A percentile compares a stretch with the other conserved stretches of the same genome.
Conservation (phyloP, 2,113 vertebrate species). For the Cynoglossus semilaevis region DNA sequence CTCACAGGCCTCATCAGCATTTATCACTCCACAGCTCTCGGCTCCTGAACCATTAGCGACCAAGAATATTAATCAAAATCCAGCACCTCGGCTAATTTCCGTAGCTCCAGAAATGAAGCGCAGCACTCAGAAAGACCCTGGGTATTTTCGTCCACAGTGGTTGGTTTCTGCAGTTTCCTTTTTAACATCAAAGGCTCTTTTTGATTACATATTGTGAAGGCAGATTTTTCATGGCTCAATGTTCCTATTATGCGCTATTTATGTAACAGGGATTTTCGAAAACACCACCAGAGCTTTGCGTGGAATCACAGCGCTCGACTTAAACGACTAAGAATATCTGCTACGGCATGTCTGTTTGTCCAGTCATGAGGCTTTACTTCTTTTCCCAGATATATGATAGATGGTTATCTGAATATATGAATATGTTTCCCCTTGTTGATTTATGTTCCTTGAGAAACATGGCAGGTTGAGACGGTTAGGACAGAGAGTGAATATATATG, state of each 20-base stretch:
- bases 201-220: not conserved
- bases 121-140: conserved; percentile 19
- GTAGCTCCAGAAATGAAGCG: conserved; percentile 50
- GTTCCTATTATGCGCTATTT: conserved; percentile 15
- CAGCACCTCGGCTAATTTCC: conserved; percentile 50
- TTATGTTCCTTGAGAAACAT: no score
- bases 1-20: conserved; percentile 6
- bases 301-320: conserved; percentile 1
- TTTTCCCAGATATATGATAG: not conserved
- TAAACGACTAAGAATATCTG: not conserved
- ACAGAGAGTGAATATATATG: no score
- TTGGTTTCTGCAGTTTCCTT: conserved; percentile 23
- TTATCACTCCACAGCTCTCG: conserved; percentile 17
- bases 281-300: conserved; percentile 4
- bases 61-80: conserved; percentile 54
- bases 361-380: conserved; percentile 8
- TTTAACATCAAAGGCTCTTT: conserved; percentile 20
- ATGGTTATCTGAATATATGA: not conserved
- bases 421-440: not conserved
- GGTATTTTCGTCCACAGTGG: conserved; percentile 34
- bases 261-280: conserved; percentile 15
- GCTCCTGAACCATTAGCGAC: conserved; percentile 31
- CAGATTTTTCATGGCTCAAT: conserved; percentile 1
- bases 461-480: no score
- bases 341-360: conserved; percentile 1